Evolutionary conservation across 1,140 invertebrate species (phyloP).

Genomic region (Dryas iulia): DNA sequence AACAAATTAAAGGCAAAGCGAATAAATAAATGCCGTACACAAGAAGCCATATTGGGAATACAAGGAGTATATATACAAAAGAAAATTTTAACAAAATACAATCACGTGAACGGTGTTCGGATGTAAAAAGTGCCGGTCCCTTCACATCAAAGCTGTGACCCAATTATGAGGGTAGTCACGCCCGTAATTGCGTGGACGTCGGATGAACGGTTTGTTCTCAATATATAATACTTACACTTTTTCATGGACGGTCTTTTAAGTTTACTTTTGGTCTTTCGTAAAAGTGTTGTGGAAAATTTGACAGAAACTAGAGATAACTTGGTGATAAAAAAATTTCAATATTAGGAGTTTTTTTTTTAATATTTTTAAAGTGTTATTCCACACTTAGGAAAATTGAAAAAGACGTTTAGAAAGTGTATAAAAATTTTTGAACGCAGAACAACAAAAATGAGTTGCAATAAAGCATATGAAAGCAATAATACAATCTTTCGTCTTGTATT

Average conservation of each 20-base stretch:
- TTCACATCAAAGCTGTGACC: slow-evolving; percentile 25
- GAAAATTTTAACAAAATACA: slow-evolving; percentile 11
- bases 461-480: too few relatives aligned
- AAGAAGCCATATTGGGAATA: slow-evolving; percentile 2
- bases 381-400: too few relatives aligned
- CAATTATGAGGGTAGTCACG: slow-evolving; percentile 31
- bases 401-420: too few relatives aligned
- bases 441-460: too few relatives aligned
- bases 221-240: neutral
- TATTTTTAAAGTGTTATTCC: too few relatives aligned
- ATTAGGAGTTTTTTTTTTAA: too few relatives aligned
- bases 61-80: neutral
- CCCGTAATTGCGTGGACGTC: slow-evolving; percentile 14
- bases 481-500: too few relatives aligned
- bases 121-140: slow-evolving; percentile 10
- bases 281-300: too few relatives aligned
- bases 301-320: too few relatives aligned
- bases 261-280: neutral
- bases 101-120: slow-evolving; percentile 14
- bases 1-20: neutral
- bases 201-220: slow-evolving; percentile 24
- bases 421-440: too few relatives aligned
- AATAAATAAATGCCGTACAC: neutral
- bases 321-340: too few relatives aligned
- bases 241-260: neutral